Base-by-base conservation (phyloP, 2,113 vertebrate genomes). In the Motacilla tschutschensis region DNA sequence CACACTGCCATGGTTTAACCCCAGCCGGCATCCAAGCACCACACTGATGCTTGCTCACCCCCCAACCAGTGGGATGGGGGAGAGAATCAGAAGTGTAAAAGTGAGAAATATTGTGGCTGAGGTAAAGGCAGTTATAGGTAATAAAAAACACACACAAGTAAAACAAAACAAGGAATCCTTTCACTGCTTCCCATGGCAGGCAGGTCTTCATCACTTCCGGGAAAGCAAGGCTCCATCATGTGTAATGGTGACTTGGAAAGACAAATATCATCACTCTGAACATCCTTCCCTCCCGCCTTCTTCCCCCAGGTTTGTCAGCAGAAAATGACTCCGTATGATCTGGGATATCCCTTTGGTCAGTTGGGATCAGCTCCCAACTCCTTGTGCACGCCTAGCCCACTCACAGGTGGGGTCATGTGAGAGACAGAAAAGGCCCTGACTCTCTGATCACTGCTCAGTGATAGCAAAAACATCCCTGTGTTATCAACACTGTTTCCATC, bases 221-320 rank as follows among this genome's bases (percentile, higher is more conserved):
- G 24, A 58, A 50, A 33, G 44, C 38, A 72, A 24, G 13, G n/a
- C 8, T 51, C 19, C 11, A 15, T 51, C n/a, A 44, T 0, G 0
- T 29, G 2, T 20, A 8, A 20, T 51, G 50, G 28, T 40, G 44
- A n/a, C 22, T 57, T n/a, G 26, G 18, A 35, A 47, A 47, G 20
- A 50, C 36, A 51, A 24, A n/a, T 14, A 5, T 36, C 15, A 6
- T 71, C 36, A 12, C 19, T 44, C 7, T 58, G 51, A 72, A 18
- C 33, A 58, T 58, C 44, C 22, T 29, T 29, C 38, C 44, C n/a
- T 72, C 25, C 28, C 1, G 1, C 17, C 6, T 44, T 33, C 44
- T 65, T 46, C 16, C 13, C 10, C 11, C 38, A 26, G 5, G 5
- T 31, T 40, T 17, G 22, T 3, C 29, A 59, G 44, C 38, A 35